phyloP scores from a whole-genome alignment of 2,888 invertebrate species.

The Drosophila gaucha region DNA sequence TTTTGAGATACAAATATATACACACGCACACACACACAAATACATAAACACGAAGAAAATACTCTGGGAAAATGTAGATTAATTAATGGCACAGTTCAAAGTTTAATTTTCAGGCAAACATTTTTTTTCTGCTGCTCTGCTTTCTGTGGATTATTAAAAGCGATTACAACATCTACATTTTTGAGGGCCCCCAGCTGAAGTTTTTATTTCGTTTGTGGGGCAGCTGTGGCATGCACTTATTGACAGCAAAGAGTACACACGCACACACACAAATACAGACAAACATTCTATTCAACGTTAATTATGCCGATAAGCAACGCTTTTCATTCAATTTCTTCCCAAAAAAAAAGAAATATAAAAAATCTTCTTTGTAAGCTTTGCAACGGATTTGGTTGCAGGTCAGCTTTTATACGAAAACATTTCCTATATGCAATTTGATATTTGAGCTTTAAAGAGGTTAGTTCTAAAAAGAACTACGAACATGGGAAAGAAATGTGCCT shows the following conservation, averaged over 20 bases:
- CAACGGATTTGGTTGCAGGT: constrained; percentile 24
- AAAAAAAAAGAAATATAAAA: constrained; percentile 7
- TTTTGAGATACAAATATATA: constrained; percentile 20
- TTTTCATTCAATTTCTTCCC: constrained; percentile 44
- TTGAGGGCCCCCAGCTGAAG: constrained; percentile 34
- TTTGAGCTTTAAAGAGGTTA: constrained; percentile 21
- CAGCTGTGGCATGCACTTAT: constrained; percentile 61
- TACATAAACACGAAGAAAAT: constrained; percentile 1
- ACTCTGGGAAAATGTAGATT: constrained; percentile 43
- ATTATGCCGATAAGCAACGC: constrained; percentile 52
- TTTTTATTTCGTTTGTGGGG: constrained; percentile 26
- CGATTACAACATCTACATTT: constrained; percentile 73
- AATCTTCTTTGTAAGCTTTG: constrained; percentile 34
- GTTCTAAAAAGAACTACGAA: neutral
- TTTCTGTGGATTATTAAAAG: constrained; percentile 54
- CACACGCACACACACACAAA: constrained; percentile 15
- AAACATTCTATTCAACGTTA: constrained; percentile 18
- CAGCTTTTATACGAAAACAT: constrained; percentile 3
- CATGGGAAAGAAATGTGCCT: neutral
- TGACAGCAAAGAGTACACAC: constrained; percentile 10
- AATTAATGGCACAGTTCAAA: constrained; percentile 80
- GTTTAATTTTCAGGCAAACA: constrained; percentile 72
- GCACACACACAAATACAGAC: constrained; percentile 11
- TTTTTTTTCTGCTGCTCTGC: constrained; percentile 35
- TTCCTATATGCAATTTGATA: constrained; percentile 18